phyloP scores from a whole-genome alignment of 2,888 invertebrate species.

The Agrilus biguttatus region DNA sequence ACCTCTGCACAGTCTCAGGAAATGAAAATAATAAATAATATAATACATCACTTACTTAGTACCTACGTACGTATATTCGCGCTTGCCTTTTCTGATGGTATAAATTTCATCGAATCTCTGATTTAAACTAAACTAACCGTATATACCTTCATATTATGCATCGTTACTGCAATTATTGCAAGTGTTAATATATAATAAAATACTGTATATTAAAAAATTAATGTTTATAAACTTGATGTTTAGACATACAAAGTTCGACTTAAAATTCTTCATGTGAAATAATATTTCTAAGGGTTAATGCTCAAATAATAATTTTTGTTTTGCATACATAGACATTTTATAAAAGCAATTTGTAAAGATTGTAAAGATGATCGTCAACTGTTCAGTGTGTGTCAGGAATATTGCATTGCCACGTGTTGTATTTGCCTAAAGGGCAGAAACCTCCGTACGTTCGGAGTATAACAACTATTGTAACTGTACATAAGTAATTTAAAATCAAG shows the following conservation, averaged over 20 bases:
- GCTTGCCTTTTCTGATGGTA: no score
- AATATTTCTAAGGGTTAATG: constrained; percentile 7
- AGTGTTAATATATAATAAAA: no score
- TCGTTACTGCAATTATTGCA: no score
- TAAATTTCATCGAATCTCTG: no score
- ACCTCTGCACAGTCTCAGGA: no score
- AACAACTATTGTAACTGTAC: constrained; percentile 26
- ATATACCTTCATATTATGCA: no score
- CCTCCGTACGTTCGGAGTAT: constrained; percentile 25
- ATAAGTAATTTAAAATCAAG: constrained; percentile 28
- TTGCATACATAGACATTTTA: constrained; percentile 8
- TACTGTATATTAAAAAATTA: no score
- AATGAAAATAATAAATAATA: no score
- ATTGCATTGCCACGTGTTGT: constrained; percentile 27
- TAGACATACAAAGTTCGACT: constrained; percentile 4
- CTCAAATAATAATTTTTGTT: constrained; percentile 8
- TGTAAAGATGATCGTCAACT: constrained; percentile 12
- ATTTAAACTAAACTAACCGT: no score
- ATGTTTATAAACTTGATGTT: neutral
- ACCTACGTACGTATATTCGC: no score
- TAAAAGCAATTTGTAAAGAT: constrained; percentile 4
- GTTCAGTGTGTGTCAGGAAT: constrained; percentile 24
- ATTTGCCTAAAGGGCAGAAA: constrained; percentile 18
- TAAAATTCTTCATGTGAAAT: constrained; percentile 6
- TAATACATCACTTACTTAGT: no score